Evolutionary conservation across 2,113 vertebrate genomes (phyloP).

Genomic region (Grammomys surdaster): DNA sequence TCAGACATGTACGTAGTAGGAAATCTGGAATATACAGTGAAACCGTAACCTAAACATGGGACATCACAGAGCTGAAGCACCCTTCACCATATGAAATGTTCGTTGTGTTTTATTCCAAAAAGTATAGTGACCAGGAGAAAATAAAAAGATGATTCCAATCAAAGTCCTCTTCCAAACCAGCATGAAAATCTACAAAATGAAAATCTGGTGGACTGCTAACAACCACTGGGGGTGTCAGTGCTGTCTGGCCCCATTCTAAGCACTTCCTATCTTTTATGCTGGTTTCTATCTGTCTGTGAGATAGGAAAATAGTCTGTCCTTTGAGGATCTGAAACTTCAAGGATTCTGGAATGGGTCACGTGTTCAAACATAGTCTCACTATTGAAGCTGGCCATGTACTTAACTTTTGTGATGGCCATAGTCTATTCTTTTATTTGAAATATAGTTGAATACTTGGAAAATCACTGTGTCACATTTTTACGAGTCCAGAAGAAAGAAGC

Average conservation of each 20-base stretch:
- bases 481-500: conserved; percentile 14
- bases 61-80: background rate
- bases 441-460: conserved; percentile 19
- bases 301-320: background rate
- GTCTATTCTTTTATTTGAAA: background rate
- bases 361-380: background rate
- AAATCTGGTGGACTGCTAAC: background rate
- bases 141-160: background rate
- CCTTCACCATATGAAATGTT: background rate
- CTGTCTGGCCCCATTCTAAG: background rate
- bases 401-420: background rate
- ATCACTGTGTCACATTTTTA: background rate
- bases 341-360: background rate
- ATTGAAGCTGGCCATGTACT: background rate
- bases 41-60: background rate
- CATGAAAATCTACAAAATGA: background rate
- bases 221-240: background rate
- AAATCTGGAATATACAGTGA: background rate
- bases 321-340: conserved; percentile 32
- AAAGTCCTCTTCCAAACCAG: background rate
- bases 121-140: background rate
- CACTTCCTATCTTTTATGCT: background rate
- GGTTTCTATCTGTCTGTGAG: background rate
- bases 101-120: background rate
- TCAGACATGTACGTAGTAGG: conserved; percentile 8